Evolutionary conservation across 2,113 vertebrate genomes (phyloP).

Genomic region (Hirundichthys speculiger): DNA sequence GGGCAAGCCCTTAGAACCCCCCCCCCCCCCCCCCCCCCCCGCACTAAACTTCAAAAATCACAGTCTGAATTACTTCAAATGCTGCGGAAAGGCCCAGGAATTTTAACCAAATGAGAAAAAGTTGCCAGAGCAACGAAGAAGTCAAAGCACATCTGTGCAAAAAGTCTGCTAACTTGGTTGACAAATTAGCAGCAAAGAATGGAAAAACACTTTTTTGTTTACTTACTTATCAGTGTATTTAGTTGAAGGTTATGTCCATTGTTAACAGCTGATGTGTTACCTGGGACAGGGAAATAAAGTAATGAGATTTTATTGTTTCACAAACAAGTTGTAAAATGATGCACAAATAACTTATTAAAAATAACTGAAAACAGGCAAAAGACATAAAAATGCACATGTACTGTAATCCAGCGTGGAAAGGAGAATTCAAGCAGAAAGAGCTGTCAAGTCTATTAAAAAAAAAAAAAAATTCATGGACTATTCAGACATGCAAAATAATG

Average conservation of each 20-base stretch:
- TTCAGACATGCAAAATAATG: background rate
- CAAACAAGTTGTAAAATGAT: too few relatives aligned
- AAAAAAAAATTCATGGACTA: background rate
- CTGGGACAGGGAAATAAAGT: too few relatives aligned
- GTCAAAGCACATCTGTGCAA: background rate
- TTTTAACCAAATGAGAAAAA: constrained; percentile 19
- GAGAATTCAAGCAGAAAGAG: background rate
- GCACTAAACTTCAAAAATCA: constrained; percentile 30
- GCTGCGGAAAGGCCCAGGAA: constrained; percentile 29
- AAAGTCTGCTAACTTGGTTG: background rate
- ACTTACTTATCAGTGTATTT: too few relatives aligned
- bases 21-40: constrained; percentile 56
- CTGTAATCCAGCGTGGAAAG: background rate
- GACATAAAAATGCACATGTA: background rate
- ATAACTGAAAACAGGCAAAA: too few relatives aligned
- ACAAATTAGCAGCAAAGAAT: background rate
- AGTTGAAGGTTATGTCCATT: too few relatives aligned
- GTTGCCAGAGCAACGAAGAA: background rate
- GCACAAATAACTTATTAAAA: too few relatives aligned
- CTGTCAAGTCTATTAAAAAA: background rate
- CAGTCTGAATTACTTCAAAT: constrained; percentile 40
- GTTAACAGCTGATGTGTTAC: too few relatives aligned
- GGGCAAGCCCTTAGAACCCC: constrained; percentile 70
- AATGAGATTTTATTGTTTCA: too few relatives aligned
- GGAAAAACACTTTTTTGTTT: too few relatives aligned